A percentile compares a stretch with the other conserved stretches of the same genome.
phyloP scores from a whole-genome alignment of 2,888 invertebrate species.

The Hemicrepidius hirtus region DNA sequence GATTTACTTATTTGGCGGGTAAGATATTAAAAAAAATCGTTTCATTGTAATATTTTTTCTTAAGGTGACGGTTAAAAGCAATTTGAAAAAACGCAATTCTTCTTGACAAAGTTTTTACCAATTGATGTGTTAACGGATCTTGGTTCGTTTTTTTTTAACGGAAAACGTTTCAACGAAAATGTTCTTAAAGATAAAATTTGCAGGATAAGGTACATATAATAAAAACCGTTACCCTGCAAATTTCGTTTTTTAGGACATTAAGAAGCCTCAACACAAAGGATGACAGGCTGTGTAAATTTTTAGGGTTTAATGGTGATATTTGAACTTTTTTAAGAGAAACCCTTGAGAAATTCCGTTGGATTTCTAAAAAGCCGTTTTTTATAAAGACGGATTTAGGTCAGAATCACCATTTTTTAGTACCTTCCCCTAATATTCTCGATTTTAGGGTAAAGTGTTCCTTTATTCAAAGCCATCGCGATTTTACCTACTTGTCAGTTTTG shows the following conservation, averaged over 20 bases:
- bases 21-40: no score
- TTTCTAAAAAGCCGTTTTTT: conserved; percentile 63
- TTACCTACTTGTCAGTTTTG: conserved; percentile 67
- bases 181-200: background rate
- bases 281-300: conserved; percentile 54
- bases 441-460: conserved; percentile 67
- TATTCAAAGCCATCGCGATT: conserved; percentile 64
- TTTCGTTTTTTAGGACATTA: conserved; percentile 54
- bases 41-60: background rate
- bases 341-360: conserved; percentile 69
- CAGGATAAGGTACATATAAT: background rate
- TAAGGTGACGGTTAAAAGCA: background rate
- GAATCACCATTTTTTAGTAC: conserved; percentile 58
- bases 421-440: conserved; percentile 64
- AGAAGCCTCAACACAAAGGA: conserved; percentile 48
- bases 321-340: conserved; percentile 61
- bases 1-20: background rate
- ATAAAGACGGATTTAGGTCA: conserved; percentile 64
- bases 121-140: conserved; percentile 23
- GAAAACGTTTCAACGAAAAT: conserved; percentile 15
- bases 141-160: conserved; percentile 19
- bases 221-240: conserved; percentile 32
- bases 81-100: conserved; percentile 6
- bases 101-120: background rate
- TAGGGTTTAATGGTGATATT: conserved; percentile 61